These are phyloP conservation scores for Peromyscus melanophrys DNA, from an alignment of 2,797 vertebrate genomes.

Conservation along the genomic window DNA sequence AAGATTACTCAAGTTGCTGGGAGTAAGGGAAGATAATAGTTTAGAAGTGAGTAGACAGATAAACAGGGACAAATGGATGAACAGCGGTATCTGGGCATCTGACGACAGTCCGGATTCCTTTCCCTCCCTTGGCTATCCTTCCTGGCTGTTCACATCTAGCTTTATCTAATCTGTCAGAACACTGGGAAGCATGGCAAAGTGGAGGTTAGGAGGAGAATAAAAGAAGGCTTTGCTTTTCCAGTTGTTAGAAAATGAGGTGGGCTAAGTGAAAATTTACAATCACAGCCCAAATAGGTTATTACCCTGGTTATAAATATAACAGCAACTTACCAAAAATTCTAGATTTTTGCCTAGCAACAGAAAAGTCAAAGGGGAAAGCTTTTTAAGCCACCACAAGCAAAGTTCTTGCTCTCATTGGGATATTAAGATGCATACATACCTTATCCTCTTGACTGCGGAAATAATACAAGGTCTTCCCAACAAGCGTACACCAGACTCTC, in stretches of 20 bases:
- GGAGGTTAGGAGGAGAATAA: background rate
- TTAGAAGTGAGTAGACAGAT: conserved; percentile 21
- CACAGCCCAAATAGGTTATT: background rate
- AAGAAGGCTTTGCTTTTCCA: background rate
- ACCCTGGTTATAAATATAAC: background rate
- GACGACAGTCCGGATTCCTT: background rate
- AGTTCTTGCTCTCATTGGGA: background rate
- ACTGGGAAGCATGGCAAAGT: background rate
- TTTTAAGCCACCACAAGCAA: background rate
- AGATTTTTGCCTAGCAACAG: background rate
- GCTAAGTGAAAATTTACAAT: background rate
- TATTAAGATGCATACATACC: conserved; percentile 89
- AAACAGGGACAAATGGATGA: background rate
- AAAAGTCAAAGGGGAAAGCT: conserved; percentile 35
- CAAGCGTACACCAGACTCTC: conserved; percentile 96
- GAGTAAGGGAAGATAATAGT: background rate
- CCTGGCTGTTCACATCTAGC: background rate
- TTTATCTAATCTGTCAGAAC: background rate
- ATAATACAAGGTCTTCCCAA: conserved; percentile 96
- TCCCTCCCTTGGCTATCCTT: background rate
- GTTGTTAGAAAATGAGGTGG: background rate
- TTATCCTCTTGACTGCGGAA: conserved; percentile 98
- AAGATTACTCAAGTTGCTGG: background rate
- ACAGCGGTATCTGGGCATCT: background rate
- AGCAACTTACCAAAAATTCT: conserved; percentile 45